Percentiles rank a stretch among this genome's conserved stretches.
Evolutionary conservation across 2,797 vertebrate species (phyloP).

Genomic region (Merluccius polli): DNA sequence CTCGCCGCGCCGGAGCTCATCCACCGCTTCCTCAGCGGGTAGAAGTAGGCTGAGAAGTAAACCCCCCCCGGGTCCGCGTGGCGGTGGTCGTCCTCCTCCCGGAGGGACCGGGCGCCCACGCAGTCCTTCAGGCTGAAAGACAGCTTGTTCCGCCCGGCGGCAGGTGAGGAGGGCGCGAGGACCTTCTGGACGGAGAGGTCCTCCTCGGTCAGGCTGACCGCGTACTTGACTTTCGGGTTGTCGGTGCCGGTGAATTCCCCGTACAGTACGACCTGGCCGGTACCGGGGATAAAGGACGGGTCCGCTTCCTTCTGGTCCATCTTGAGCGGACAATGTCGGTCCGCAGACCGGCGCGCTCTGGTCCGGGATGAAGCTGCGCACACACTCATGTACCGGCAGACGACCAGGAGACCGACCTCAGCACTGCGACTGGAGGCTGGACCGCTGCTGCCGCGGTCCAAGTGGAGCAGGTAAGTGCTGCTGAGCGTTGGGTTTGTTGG

Average conservation of each 20-base stretch:
- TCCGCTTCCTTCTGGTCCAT: slow-evolving; percentile 51
- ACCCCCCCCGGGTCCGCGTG: slow-evolving; percentile 67
- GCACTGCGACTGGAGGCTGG: background rate
- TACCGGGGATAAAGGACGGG: background rate
- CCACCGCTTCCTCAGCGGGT: slow-evolving; percentile 69
- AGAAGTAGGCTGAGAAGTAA: slow-evolving; percentile 72
- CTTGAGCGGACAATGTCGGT: slow-evolving; percentile 33
- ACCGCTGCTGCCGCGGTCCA: background rate
- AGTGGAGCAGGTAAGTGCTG: background rate
- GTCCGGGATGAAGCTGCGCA: slow-evolving; percentile 18
- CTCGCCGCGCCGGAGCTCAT: slow-evolving; percentile 58
- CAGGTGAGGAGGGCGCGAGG: slow-evolving; percentile 27
- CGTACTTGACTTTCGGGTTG: slow-evolving; percentile 57
- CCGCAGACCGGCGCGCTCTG: slow-evolving; percentile 31
- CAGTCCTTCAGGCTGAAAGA: slow-evolving; percentile 73
- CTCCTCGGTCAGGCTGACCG: slow-evolving; percentile 66
- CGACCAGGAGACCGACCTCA: slow-evolving; percentile 9
- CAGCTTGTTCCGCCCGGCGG: slow-evolving; percentile 49
- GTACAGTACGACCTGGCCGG: slow-evolving; percentile 50
- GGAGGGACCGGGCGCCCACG: slow-evolving; percentile 72
- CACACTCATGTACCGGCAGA: slow-evolving; percentile 37
- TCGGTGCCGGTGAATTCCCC: slow-evolving; percentile 59
- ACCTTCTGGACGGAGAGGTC: slow-evolving; percentile 72
- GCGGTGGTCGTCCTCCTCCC: slow-evolving; percentile 39
- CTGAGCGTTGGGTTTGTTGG: background rate